These are phyloP conservation scores for Bujurquina vittata DNA, from an alignment of 2,113 vertebrate genomes.

Conservation along the genomic window DNA sequence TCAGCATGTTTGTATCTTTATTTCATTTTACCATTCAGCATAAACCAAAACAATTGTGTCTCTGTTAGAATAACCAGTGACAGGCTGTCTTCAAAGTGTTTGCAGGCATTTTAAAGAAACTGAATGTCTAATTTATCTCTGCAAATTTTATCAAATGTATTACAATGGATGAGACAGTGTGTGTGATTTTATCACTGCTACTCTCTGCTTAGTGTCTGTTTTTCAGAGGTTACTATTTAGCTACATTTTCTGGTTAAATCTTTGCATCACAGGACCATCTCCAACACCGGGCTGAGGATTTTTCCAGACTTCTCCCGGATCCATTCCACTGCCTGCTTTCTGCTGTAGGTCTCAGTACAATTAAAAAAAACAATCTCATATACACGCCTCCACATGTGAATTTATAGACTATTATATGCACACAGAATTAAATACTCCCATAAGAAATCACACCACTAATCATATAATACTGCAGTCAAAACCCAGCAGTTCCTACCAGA, in stretches of 20 bases:
- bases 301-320: conserved; percentile 77
- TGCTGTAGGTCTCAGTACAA: conserved; percentile 69
- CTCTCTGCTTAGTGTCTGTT: conserved; percentile 27
- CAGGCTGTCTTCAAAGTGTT: no score
- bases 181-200: conserved; percentile 14
- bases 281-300: conserved; percentile 72
- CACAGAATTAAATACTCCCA: conserved; percentile 10
- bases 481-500: background rate
- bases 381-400: conserved; percentile 11
- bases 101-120: background rate
- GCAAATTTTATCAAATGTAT: conserved; percentile 5
- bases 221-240: conserved; percentile 6
- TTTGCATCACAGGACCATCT: conserved; percentile 69
- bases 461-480: conserved; percentile 14
- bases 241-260: conserved; percentile 37
- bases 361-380: background rate
- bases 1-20: background rate
- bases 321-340: conserved; percentile 59
- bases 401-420: conserved; percentile 3
- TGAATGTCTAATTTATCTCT: background rate
- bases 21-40: no score
- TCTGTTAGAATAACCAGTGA: no score
- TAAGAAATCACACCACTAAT: conserved; percentile 21
- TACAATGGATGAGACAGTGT: conserved; percentile 22
- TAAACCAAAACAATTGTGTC: no score